A percentile compares a stretch with the other conserved stretches of the same genome.
Conservation (phyloP, 2,797 vertebrate species). For the Syncerus caffer region DNA sequence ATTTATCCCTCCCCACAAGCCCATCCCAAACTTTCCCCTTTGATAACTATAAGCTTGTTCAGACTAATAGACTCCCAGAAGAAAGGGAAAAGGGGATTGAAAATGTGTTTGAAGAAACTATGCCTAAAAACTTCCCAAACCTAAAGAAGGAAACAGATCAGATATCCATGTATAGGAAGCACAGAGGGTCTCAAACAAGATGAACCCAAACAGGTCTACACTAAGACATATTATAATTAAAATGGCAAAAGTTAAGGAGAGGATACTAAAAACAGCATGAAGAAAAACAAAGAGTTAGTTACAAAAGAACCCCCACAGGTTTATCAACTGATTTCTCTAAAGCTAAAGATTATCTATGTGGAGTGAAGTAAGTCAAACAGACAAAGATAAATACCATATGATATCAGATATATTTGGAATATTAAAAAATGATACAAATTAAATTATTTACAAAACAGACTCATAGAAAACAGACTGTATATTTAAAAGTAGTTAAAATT, state of each 20-base stretch:
- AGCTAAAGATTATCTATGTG: neutral
- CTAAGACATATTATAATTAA: neutral
- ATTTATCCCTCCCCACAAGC: neutral
- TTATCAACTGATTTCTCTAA: neutral
- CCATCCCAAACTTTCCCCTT: neutral
- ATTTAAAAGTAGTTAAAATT: neutral
- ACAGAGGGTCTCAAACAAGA: neutral
- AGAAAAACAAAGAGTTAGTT: neutral
- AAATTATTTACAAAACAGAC: neutral
- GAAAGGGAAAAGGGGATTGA: neutral
- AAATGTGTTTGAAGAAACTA: neutral
- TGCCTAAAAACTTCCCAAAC: neutral
- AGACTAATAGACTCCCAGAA: neutral
- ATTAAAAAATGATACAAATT: neutral
- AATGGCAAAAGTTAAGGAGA: neutral
- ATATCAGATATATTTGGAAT: neutral
- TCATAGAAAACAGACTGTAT: neutral
- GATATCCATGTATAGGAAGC: neutral
- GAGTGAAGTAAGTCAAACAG: neutral
- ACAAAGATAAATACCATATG: neutral
- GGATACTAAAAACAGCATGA: neutral
- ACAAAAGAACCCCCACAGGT: neutral
- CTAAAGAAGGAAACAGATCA: neutral
- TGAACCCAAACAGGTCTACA: neutral
- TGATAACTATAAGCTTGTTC: neutral